These are phyloP conservation scores for Stercorarius parasiticus DNA, from an alignment of 2,113 vertebrate species.

Conservation along the genomic window DNA sequence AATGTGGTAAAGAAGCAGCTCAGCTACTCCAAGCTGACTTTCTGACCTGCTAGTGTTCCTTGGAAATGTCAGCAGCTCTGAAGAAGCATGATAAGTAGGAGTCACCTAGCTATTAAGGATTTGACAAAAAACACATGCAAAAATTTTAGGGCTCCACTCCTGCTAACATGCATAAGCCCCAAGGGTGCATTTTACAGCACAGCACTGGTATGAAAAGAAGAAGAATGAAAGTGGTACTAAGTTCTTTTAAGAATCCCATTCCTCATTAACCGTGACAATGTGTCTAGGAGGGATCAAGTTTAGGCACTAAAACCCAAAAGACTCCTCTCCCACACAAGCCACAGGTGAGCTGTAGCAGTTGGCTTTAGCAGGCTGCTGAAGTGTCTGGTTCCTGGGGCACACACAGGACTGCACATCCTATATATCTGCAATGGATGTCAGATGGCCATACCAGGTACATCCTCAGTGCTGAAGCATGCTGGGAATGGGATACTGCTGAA, in stretches of 20 bases:
- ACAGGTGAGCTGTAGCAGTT: neutral
- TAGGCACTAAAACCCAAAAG: neutral
- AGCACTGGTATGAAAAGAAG: neutral
- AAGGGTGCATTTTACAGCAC: neutral
- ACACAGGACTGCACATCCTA: rapidly evolving
- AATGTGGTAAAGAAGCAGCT: conserved; percentile 26
- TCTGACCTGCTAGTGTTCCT: conserved; percentile 34
- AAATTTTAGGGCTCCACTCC: neutral
- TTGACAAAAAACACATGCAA: conserved; percentile 1
- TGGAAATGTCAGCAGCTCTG: conserved; percentile 27
- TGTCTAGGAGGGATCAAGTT: neutral
- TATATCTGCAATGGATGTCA: neutral
- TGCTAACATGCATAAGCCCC: neutral
- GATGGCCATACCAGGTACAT: rapidly evolving
- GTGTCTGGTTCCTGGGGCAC: neutral
- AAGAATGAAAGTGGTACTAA: neutral
- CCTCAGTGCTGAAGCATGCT: neutral
- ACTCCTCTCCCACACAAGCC: neutral
- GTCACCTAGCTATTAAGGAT: neutral
- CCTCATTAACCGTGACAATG: neutral
- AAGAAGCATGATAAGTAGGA: conserved; percentile 6
- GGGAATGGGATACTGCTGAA: neutral
- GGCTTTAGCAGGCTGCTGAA: neutral
- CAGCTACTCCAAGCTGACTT: conserved; percentile 35
- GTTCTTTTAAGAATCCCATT: neutral